A percentile compares a stretch with the other conserved stretches of the same genome.
Conservation (phyloP, 2,888 invertebrate species). For the Zaprionus obscuricornis region DNA sequence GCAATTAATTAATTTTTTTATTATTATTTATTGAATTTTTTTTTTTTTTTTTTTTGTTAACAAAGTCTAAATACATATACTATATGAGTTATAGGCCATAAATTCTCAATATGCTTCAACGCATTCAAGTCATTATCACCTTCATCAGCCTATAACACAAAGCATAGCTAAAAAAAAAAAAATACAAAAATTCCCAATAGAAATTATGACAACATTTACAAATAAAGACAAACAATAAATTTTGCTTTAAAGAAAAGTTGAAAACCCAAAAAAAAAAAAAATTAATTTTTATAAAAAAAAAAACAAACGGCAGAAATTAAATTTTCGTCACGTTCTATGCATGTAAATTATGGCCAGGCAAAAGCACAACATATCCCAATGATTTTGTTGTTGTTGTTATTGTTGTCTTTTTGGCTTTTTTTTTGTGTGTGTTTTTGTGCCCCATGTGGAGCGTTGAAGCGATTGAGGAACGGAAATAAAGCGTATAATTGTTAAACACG, state of each 20-base stretch:
- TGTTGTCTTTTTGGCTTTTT: constrained; percentile 9
- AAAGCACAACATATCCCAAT: constrained; percentile 31
- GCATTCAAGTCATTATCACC: constrained; percentile 30
- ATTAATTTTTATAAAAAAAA: too few relatives aligned
- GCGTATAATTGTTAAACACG: constrained; percentile 57
- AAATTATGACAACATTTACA: constrained; percentile 23
- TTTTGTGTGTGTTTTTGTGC: constrained; percentile 27
- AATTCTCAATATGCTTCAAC: constrained; percentile 9
- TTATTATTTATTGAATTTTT: too few relatives aligned
- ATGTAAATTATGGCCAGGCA: constrained; percentile 54
- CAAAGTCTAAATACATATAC: too few relatives aligned
- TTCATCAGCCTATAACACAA: constrained; percentile 27
- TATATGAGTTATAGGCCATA: too few relatives aligned
- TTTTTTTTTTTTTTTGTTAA: too few relatives aligned
- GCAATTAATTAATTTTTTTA: too few relatives aligned
- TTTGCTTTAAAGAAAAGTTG: constrained; percentile 10
- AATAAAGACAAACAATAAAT: constrained; percentile 19
- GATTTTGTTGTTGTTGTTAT: constrained; percentile 15
- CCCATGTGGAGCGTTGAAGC: constrained; percentile 44
- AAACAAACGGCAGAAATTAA: constrained; percentile 50
- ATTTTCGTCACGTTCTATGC: constrained; percentile 67
- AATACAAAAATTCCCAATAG: constrained; percentile 3
- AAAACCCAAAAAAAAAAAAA: constrained; percentile 2
- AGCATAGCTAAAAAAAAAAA: constrained; percentile 2
- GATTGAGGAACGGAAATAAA: constrained; percentile 60